Conservation (phyloP, 2,888 invertebrate genomes). For the Protula sp. region DNA sequence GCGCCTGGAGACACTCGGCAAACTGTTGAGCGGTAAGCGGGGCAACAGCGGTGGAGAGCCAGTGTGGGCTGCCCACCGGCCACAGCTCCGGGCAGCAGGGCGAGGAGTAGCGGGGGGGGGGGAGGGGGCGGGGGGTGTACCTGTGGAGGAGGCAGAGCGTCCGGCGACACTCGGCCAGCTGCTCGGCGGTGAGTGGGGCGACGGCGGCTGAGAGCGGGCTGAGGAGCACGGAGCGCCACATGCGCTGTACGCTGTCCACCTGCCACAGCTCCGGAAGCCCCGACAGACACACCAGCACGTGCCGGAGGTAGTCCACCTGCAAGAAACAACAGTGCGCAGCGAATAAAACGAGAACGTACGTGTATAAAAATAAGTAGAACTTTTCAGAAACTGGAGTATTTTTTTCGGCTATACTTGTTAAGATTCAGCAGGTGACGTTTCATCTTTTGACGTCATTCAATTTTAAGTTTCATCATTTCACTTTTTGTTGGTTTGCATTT, state of each 20-base stretch:
- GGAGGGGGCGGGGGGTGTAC: too few species aligned
- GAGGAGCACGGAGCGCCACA: conserved; percentile 33
- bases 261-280: conserved; percentile 32
- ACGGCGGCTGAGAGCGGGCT: conserved; percentile 16
- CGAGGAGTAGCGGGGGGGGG: too few species aligned
- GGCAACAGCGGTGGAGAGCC: conserved; percentile 16
- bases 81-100: not conserved
- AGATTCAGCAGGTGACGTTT: too few species aligned
- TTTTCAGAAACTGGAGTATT: too few species aligned
- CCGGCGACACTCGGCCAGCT: conserved; percentile 29
- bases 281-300: conserved; percentile 30
- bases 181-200: conserved; percentile 28
- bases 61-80: too few species aligned
- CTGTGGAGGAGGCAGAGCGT: conserved; percentile 33
- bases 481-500: too few species aligned
- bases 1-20: conserved; percentile 30
- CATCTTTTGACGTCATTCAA: too few species aligned
- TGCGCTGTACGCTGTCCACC: conserved; percentile 27
- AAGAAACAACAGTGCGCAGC: not conserved
- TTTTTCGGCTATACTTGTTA: too few species aligned
- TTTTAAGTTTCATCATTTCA: too few species aligned
- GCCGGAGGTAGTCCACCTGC: conserved; percentile 31
- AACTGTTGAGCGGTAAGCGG: conserved; percentile 31
- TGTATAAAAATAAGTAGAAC: not conserved
- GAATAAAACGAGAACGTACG: not conserved